Evolutionary conservation across 2,113 vertebrate genomes (phyloP), one percentile per base, ranked within the genome.

Genomic region (Pterocles gutturalis): DNA sequence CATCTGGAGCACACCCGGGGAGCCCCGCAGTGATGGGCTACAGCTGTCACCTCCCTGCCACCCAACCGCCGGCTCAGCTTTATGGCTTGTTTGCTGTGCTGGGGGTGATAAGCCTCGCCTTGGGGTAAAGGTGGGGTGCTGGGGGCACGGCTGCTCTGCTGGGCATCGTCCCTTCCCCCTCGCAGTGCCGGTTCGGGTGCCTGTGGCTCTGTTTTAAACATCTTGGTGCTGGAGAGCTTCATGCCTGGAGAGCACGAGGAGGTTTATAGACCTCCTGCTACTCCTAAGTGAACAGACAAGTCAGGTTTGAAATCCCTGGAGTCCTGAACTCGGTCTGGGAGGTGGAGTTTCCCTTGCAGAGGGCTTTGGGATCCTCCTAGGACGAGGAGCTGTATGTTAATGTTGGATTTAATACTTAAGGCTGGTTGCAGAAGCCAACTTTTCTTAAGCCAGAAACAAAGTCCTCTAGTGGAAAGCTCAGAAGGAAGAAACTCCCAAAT

Each of bases 21-120:
- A 20, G 36, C 17, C 20, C 83, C 10, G n/a, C 0, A 2, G 54
- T 16, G 54, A 26, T 17, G 70, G 62, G 3, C 69, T 16, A 9
- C 77, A 87, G 85, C 93, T 66, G 93, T 38, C 85, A 55, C 48
- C 73, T 13, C 29, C 29, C 60, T 17, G 43, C 4, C 34, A 11
- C 3, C 1, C 81, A 36, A 16, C 26, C 77, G 41, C 41, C 41
- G 41, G 0, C 38, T 38, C 38, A 11, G 38, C 3, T 69, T 96
- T 91, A 38, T 73, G 31, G 60, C 77, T 86, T 34, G 41, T 95
- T 93, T 82, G 82, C 70, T 62, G 78, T 83, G 90, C 88, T 9
- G 12, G 9, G 79, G 81, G 26, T 17, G 84, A 80, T 72, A 60
- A 87, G 67, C 5, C 61, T 51, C 5, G 1, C 70, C 57, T 43